Percentiles rank a stretch among this genome's conserved stretches.
These are phyloP conservation scores for Rhyacophila evoluta DNA, from an alignment of 2,888 invertebrate species.

Conservation along the genomic window DNA sequence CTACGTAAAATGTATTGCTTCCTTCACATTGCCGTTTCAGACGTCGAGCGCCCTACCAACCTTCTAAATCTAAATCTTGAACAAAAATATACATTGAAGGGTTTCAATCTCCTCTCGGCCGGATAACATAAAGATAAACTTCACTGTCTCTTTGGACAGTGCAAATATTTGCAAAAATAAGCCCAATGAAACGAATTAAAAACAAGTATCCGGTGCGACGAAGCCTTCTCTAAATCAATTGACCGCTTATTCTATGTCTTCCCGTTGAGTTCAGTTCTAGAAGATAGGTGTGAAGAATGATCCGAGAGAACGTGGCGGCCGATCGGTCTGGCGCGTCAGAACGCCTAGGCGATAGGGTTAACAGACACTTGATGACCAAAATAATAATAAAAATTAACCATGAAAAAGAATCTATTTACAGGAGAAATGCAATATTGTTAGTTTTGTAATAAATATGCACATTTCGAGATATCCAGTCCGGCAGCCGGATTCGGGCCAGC, in stretches of 20 bases:
- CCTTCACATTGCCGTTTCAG: conserved; percentile 52
- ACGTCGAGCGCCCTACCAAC: neutral
- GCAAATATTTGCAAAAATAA: neutral
- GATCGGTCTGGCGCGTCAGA: neutral
- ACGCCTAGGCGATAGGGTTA: neutral
- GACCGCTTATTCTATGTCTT: conserved; percentile 21
- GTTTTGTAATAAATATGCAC: conserved; percentile 45
- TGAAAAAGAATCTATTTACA: conserved; percentile 46
- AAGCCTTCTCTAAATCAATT: neutral
- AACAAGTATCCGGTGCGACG: neutral
- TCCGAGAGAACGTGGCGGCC: neutral
- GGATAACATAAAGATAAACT: neutral
- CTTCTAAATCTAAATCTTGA: conserved; percentile 28
- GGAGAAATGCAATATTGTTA: conserved; percentile 49
- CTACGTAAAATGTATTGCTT: conserved; percentile 54
- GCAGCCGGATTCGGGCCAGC: conserved; percentile 10
- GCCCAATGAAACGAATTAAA: neutral
- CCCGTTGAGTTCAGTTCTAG: conserved; percentile 6
- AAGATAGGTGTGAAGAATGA: conserved; percentile 10
- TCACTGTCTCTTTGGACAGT: neutral
- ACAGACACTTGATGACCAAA: conserved; percentile 37
- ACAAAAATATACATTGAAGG: conserved; percentile 41
- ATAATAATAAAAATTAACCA: conserved; percentile 43
- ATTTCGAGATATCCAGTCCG: conserved; percentile 34
- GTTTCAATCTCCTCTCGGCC: conserved; percentile 20